Base-by-base conservation (phyloP, 2,113 vertebrate genomes). In the Charadrius vociferus region DNA sequence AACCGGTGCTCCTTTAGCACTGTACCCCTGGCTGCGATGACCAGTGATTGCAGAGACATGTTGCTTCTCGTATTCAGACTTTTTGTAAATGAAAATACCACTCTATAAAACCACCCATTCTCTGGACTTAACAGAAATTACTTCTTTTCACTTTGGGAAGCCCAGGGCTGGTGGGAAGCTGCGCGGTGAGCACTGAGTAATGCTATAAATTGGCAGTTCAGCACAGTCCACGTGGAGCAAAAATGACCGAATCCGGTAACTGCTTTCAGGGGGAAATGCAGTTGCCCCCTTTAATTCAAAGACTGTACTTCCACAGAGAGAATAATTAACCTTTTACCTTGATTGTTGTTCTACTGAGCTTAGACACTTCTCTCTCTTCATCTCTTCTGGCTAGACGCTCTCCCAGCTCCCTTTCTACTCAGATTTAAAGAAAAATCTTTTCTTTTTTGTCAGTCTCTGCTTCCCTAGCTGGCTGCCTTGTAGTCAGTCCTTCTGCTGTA, bases 311-410 rank as follows among this genome's bases (percentile, higher is more conserved):
- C 55, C 61, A 74, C 37, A 30, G 79, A 83, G 12, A 61, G n/a
- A 56, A 71, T 78, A 81, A 91, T 88, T 94, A 92, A 86, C 59
- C 72, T 96, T 95, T 93, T 88, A 86, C 67, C 29, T 83, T 83
- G n/a, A 63, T 36, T 87, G 8, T 73, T 92, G 16, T 70, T 94
- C 71, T 86, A 23, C 74, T 88, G 58, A 96, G 83, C 15, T 74
- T 81, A 79, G 49, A 37, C 21, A 61, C 32, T 86, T 67, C 61
- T 84, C 63, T 81, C 29, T 81, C 47, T 74, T 70, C 29, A 73
- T 56, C 50, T 86, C 19, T 72, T 90, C 52, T 49, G 43, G 34
- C 5, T 50, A 84, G 34, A 43, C 18, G 56, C 19, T 63, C 65
- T 59, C 24, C 21, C 3, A 15, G n/a, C 49, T 88, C 65, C 70